Percentiles rank a stretch among this genome's conserved stretches.
These are phyloP conservation scores for Lithodes maja DNA, from an alignment of 2,888 invertebrate species.

Conservation along the genomic window DNA sequence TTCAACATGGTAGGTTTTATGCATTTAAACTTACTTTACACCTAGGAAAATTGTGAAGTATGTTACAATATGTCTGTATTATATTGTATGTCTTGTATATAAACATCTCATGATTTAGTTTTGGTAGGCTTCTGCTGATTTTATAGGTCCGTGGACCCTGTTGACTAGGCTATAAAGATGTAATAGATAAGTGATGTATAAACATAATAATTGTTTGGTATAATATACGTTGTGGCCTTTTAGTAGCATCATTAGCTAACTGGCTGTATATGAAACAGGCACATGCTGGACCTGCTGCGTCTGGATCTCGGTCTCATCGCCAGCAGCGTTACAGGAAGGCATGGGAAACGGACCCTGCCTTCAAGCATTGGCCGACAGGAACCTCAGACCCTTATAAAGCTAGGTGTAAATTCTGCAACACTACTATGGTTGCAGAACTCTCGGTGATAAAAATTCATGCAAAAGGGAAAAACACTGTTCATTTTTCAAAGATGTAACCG, in stretches of 20 bases:
- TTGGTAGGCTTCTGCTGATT: no score
- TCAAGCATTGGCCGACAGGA: slow-evolving; percentile 4
- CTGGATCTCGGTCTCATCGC: slow-evolving; percentile 31
- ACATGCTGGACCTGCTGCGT: slow-evolving; percentile 29
- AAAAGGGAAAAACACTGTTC: not conserved
- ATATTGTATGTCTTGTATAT: no score
- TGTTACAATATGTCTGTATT: no score
- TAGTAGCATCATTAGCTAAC: slow-evolving; percentile 2
- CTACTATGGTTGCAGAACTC: slow-evolving; percentile 13
- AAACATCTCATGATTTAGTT: no score
- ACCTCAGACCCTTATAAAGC: slow-evolving; percentile 1
- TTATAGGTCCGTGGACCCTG: no score
- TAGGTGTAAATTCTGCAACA: slow-evolving; percentile 16
- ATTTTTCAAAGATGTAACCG: slow-evolving; percentile 14
- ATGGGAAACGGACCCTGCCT: slow-evolving; percentile 29
- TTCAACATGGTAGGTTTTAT: not conserved
- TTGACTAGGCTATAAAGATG: no score
- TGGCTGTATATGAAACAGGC: slow-evolving; percentile 1
- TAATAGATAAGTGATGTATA: no score
- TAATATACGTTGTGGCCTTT: no score
- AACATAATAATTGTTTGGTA: no score
- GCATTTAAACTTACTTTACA: no score
- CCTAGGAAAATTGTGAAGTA: not conserved
- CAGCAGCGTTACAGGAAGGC: slow-evolving; percentile 22
- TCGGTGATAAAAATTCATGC: slow-evolving; percentile 13